A percentile compares a stretch with the other conserved stretches of the same genome.
Evolutionary conservation across 2,113 vertebrate genomes (phyloP).

Genomic region (Chloroceryle aenea): DNA sequence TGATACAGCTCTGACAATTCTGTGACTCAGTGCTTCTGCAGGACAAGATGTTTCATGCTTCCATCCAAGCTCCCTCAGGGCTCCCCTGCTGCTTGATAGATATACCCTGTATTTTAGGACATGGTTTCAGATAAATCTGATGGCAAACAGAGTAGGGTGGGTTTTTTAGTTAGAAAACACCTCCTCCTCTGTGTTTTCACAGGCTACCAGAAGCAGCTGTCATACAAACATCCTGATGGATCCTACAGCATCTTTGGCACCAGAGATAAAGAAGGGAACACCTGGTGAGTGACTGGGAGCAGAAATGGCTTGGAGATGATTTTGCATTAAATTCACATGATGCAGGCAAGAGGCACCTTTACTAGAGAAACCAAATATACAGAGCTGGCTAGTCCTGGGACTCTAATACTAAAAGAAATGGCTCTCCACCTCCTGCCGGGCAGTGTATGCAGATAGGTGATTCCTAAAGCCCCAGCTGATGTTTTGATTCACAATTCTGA

Average conservation of each 20-base stretch:
- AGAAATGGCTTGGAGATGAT: not conserved
- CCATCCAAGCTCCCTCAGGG: not conserved
- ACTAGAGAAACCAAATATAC: not conserved
- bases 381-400: not conserved
- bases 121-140: not conserved
- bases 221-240: conserved; percentile 72
- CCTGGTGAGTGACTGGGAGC: conserved; percentile 65
- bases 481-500: not conserved
- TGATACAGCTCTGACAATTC: not conserved
- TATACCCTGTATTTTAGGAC: not conserved
- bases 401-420: not conserved
- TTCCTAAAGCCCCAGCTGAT: not conserved
- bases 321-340: not conserved
- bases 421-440: not conserved
- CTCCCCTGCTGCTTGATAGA: not conserved
- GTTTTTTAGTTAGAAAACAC: not conserved
- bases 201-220: conserved; percentile 80
- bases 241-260: conserved; percentile 78
- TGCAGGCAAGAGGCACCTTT: not conserved
- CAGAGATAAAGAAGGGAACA: conserved; percentile 62
- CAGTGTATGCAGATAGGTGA: accelerated
- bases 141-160: not conserved
- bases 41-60: not conserved
- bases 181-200: not conserved
- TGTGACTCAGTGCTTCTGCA: not conserved